Evolutionary conservation across 2,888 invertebrate species (phyloP).

Genomic region (Stenurella melanura): DNA sequence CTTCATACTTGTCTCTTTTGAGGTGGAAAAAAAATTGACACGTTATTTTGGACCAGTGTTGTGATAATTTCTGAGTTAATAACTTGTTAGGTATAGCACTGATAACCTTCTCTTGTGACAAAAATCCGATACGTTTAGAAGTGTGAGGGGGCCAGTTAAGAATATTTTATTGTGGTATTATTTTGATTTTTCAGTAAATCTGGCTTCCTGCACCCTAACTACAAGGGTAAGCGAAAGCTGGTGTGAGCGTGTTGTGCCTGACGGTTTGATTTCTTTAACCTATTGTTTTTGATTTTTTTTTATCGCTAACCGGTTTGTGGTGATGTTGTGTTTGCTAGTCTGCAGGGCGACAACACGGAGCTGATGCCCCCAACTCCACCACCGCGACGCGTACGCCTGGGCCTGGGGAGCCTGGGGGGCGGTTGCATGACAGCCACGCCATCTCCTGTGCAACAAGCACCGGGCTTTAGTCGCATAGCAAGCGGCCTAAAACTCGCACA

Average conservation of each 20-base stretch:
- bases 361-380: slow-evolving; percentile 79
- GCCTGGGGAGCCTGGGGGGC: slow-evolving; percentile 65
- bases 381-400: slow-evolving; percentile 74
- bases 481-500: slow-evolving; percentile 83
- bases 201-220: slow-evolving; percentile 78
- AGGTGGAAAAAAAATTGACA: no score
- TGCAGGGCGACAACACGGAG: slow-evolving; percentile 79
- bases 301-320: slow-evolving; percentile 67
- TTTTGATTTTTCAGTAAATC: slow-evolving; percentile 73
- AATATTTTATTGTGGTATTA: slow-evolving; percentile 1
- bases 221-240: slow-evolving; percentile 76
- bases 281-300: slow-evolving; percentile 57
- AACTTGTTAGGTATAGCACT: not conserved
- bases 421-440: slow-evolving; percentile 67
- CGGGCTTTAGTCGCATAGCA: slow-evolving; percentile 77
- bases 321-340: slow-evolving; percentile 73
- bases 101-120: slow-evolving; percentile 12
- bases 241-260: slow-evolving; percentile 65
- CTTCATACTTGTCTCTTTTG: no score
- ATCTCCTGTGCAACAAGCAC: slow-evolving; percentile 69
- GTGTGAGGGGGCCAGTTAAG: slow-evolving; percentile 15
- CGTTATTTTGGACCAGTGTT: not conserved
- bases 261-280: slow-evolving; percentile 64
- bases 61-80: slow-evolving; percentile 20
- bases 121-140: not conserved